Conservation (phyloP, 2,888 invertebrate genomes). For the Malacosoma neustria region DNA sequence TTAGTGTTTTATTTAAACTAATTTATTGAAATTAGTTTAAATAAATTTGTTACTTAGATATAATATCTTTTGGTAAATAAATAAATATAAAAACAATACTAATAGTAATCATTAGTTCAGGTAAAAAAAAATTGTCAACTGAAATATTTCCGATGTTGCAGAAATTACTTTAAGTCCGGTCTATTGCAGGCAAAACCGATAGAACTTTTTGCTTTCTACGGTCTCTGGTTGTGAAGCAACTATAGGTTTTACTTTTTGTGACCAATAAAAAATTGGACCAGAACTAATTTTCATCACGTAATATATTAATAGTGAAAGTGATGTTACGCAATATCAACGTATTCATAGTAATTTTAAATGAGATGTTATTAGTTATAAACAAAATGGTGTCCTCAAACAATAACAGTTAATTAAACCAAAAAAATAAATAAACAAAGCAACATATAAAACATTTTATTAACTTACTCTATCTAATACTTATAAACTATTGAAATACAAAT, state of each 20-base stretch:
- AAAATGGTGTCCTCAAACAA: too few relatives aligned
- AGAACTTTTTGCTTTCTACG: slow-evolving; percentile 41
- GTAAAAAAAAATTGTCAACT: too few relatives aligned
- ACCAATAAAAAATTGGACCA: slow-evolving; percentile 33
- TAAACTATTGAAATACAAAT: slow-evolving; percentile 32
- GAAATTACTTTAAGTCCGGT: slow-evolving; percentile 17
- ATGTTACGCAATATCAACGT: slow-evolving; percentile 31
- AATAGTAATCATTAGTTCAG: too few relatives aligned
- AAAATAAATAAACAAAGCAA: slow-evolving; percentile 7
- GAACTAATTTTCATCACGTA: slow-evolving; percentile 49
- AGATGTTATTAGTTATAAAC: too few relatives aligned
- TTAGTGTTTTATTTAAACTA: too few relatives aligned
- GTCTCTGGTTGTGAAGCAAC: slow-evolving; percentile 35
- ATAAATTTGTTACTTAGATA: too few relatives aligned
- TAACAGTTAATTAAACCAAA: too few relatives aligned
- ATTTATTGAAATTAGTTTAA: too few relatives aligned
- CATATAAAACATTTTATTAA: slow-evolving; percentile 19
- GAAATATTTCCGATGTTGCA: slow-evolving; percentile 4
- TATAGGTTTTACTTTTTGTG: slow-evolving; percentile 29
- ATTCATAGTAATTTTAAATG: background rate
- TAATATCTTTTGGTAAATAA: too few relatives aligned
- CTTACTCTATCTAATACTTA: slow-evolving; percentile 24
- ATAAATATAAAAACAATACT: too few relatives aligned
- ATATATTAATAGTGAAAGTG: slow-evolving; percentile 55
- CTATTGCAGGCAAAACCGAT: slow-evolving; percentile 29